A percentile compares a stretch with the other conserved stretches of the same genome.
phyloP scores from a whole-genome alignment of 1,140 invertebrate genomes.

The Neodiprion fabricii region DNA sequence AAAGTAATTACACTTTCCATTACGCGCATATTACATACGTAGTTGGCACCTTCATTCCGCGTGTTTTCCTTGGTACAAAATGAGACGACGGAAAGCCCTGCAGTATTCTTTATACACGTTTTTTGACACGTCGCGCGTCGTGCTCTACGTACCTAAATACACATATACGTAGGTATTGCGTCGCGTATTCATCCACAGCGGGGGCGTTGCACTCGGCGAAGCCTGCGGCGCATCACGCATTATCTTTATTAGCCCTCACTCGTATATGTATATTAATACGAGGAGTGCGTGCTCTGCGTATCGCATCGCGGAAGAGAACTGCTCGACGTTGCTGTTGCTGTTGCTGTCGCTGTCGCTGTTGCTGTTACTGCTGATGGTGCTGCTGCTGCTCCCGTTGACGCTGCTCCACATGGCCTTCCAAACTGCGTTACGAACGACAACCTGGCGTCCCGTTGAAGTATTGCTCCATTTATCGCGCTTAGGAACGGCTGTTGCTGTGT shows the following conservation, averaged over 20 bases:
- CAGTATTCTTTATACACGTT: neutral
- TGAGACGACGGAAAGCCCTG: neutral
- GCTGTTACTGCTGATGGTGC: no score
- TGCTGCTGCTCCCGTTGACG: neutral
- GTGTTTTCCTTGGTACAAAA: neutral
- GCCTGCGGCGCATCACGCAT: slow-evolving; percentile 6
- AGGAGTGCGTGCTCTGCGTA: neutral
- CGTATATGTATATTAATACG: neutral
- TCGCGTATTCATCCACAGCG: no score
- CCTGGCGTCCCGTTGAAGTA: neutral
- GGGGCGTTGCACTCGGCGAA: neutral
- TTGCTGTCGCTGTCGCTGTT: no score
- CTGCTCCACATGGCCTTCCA: slow-evolving; percentile 4
- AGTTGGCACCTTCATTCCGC: neutral
- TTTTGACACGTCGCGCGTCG: neutral
- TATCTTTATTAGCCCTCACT: slow-evolving; percentile 5
- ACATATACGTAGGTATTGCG: no score
- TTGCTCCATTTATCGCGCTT: neutral
- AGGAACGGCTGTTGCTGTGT: neutral
- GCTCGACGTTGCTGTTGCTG: neutral
- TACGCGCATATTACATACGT: neutral
- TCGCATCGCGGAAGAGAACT: neutral
- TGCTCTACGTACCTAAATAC: neutral
- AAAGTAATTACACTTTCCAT: slow-evolving; percentile 5
- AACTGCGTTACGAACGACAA: neutral